phyloP scores from a whole-genome alignment of 2,113 vertebrate species.

The Electrona antarctica region DNA sequence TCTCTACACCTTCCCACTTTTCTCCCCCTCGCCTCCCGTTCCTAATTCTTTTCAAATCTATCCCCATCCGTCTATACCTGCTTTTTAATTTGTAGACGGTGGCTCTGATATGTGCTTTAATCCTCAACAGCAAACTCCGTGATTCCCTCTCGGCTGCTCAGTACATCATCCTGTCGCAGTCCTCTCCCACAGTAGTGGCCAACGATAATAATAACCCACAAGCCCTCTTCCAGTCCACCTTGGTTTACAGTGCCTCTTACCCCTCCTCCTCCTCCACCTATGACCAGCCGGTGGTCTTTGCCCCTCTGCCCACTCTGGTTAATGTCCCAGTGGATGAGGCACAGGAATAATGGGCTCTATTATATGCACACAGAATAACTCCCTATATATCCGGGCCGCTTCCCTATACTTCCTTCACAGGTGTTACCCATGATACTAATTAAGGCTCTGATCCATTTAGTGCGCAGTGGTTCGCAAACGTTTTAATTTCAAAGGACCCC shows the following conservation, averaged over 20 bases:
- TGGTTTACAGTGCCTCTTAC: background rate
- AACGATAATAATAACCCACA: background rate
- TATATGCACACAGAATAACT: no score
- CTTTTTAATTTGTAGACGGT: slow-evolving; percentile 46
- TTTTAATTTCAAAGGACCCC: no score
- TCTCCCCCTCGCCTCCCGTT: background rate
- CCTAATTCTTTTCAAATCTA: background rate
- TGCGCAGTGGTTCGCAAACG: no score
- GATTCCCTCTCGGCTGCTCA: slow-evolving; percentile 29
- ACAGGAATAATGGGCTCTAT: no score
- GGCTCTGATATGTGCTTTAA: slow-evolving; percentile 57
- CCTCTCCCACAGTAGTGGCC: background rate
- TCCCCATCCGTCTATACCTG: slow-evolving; percentile 3
- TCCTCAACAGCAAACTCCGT: slow-evolving; percentile 32
- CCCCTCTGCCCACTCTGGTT: slow-evolving; percentile 44
- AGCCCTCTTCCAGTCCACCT: background rate
- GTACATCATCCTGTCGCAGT: slow-evolving; percentile 55
- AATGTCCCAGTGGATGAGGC: slow-evolving; percentile 37
- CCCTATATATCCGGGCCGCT: no score
- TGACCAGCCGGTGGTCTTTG: slow-evolving; percentile 43
- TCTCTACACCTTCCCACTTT: background rate
- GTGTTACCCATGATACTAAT: no score
- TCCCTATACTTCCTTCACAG: no score
- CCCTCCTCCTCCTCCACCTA: background rate
- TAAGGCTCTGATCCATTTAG: no score